Percentiles rank a stretch among this genome's conserved stretches.
Evolutionary conservation across 2,113 vertebrate genomes (phyloP).

Genomic region (Nerophis ophidion): DNA sequence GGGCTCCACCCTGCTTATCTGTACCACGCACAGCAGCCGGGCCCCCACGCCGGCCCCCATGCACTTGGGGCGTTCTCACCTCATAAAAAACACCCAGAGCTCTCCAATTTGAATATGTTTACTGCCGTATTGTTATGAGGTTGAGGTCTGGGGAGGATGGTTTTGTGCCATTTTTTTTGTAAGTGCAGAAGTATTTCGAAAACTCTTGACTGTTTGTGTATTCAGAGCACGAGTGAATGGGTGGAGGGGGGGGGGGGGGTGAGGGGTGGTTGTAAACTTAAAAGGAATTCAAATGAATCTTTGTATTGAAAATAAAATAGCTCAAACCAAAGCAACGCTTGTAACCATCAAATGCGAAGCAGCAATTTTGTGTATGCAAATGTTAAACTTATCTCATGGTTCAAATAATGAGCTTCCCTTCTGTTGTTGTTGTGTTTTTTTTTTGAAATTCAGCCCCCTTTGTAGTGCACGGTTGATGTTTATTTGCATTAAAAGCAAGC

Average conservation of each 20-base stretch:
- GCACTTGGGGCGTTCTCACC: conserved; percentile 6
- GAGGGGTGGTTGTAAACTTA: not conserved
- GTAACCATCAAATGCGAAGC: not conserved
- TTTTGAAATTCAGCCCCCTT: not conserved
- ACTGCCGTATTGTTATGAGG: conserved; percentile 33
- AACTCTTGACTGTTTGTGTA: conserved; percentile 2
- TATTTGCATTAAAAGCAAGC: too few relatives aligned
- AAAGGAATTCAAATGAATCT: not conserved
- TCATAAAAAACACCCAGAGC: conserved; percentile 27
- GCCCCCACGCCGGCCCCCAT: conserved; percentile 2
- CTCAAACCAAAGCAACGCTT: not conserved
- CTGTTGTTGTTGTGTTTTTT: not conserved
- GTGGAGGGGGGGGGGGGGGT: not conserved
- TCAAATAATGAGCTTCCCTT: not conserved
- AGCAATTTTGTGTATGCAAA: not conserved
- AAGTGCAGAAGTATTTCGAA: not conserved
- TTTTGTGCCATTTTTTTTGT: conserved; percentile 21
- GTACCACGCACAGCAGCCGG: conserved; percentile 15
- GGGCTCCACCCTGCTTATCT: conserved; percentile 35
- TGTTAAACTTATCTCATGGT: not conserved
- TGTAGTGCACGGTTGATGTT: too few relatives aligned
- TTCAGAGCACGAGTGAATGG: conserved; percentile 12
- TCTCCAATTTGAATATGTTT: conserved; percentile 42
- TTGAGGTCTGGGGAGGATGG: conserved; percentile 27
- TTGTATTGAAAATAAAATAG: not conserved